These are phyloP conservation scores for Noturus placidus DNA, from an alignment of 2,113 vertebrate species.

Conservation along the genomic window DNA sequence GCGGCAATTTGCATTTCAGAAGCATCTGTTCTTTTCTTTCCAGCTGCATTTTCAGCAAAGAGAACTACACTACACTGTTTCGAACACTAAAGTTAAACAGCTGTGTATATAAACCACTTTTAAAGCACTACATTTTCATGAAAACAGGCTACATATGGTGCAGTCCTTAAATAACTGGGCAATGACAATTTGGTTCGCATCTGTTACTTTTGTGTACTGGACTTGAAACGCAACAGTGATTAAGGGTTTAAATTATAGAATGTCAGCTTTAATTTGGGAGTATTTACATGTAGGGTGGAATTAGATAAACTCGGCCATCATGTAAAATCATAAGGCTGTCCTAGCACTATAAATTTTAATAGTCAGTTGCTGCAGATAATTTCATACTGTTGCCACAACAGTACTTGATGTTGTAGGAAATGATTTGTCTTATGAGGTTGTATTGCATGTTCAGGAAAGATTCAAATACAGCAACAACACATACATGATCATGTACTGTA, in stretches of 20 bases:
- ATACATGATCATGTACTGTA: neutral
- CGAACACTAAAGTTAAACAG: constrained; percentile 3
- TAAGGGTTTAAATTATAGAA: neutral
- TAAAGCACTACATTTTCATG: neutral
- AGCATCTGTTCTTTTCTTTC: constrained; percentile 1
- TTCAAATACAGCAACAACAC: neutral
- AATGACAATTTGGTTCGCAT: neutral
- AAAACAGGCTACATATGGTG: neutral
- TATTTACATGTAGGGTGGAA: neutral
- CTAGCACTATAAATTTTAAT: neutral
- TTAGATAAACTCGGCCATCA: neutral
- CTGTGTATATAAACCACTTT: constrained; percentile 3
- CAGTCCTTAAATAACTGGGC: neutral
- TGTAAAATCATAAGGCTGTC: constrained; percentile 10
- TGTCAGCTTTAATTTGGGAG: neutral
- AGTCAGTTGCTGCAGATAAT: neutral
- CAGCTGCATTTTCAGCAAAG: neutral
- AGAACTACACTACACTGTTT: neutral
- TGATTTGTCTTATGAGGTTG: neutral
- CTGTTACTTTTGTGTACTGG: constrained; percentile 1
- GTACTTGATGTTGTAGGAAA: neutral
- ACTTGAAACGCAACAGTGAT: neutral
- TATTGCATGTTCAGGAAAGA: neutral
- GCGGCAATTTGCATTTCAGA: constrained; percentile 27
- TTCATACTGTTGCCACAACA: neutral